Base-by-base conservation (phyloP, 2,113 vertebrate genomes). In the Oryzias celebensis region DNA sequence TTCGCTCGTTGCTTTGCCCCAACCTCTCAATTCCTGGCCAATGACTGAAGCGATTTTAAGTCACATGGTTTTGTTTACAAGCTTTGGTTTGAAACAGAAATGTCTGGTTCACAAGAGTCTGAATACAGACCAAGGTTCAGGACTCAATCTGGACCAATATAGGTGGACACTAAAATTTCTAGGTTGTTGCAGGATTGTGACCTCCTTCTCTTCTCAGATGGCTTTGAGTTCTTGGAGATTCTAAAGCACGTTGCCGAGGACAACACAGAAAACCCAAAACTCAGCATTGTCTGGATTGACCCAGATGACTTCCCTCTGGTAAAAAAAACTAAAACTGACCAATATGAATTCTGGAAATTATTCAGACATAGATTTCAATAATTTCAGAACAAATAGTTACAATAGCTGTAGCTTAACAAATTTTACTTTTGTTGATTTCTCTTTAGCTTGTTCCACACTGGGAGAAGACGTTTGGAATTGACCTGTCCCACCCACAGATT, bases 271-370 rank as follows among this genome's bases (percentile, higher is more conserved):
- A 93, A 97, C 70, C 93, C 93, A 2, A 75, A 96, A 23, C 93
- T 98, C 23, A 96, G 96, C 82, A 95, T 97, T 81, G 84, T 96
- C 82, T 98, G 95, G 95, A 95, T 97, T 0, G 94, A 98, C 82
- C 96, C 96, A 0, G 95, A 97, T n/a, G 94, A 97, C 72, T 98
- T 97, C 84, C 95, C 95, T 0, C 82, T 98, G 93, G 95, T 98
- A 87, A 83, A 69, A 73, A 69, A 73, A 8, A 23, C 45, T 15
- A 53, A 59, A 4, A 6, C n/a, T 2, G 5, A 48, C 10, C 41
- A 52, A 31, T 12, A n/a, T 48, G 13, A 5, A 20, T 54, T 8
- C 2, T 10, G 44, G n/a, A 42, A 7, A 36, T 17, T 54, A 16
- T 23, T 8, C 13, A 14, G 17, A 26, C 26, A 13, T n/a, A n/a